Evolutionary conservation across 1,140 invertebrate genomes (phyloP).

Genomic region (Neotoxoptera formosana): DNA sequence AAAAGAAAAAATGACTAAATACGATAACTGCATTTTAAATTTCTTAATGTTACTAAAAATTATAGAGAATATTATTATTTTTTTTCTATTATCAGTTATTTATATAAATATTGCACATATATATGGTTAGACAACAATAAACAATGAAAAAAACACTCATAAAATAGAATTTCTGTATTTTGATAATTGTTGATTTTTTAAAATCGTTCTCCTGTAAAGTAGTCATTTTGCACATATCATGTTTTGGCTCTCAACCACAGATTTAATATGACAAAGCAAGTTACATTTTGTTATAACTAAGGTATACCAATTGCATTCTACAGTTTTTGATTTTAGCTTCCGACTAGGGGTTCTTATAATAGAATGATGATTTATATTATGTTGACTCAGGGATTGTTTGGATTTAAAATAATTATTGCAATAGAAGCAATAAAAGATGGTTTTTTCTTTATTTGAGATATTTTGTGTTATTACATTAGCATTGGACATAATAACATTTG

Average conservation of each 20-base stretch:
- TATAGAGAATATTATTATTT: neutral
- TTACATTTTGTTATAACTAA: constrained; percentile 2
- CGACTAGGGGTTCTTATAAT: too few relatives aligned
- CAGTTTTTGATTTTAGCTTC: neutral
- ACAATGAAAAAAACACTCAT: neutral
- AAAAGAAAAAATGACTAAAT: neutral
- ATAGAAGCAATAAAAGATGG: neutral
- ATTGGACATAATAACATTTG: neutral
- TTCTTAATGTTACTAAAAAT: neutral
- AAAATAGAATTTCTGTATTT: neutral
- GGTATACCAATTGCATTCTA: neutral
- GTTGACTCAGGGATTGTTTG: neutral
- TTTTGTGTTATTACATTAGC: neutral
- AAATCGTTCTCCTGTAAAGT: neutral
- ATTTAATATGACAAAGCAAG: constrained; percentile 28
- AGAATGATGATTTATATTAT: neutral
- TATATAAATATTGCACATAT: neutral
- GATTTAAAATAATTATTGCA: neutral
- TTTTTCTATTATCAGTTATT: neutral
- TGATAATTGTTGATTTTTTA: neutral
- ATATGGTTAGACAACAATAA: neutral
- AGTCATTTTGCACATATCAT: neutral
- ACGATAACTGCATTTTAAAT: neutral
- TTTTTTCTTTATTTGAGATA: neutral
- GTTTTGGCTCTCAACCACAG: neutral